Percentiles rank a stretch among this genome's conserved stretches.
Evolutionary conservation across 2,888 invertebrate species (phyloP).

Genomic region (Drosophila phalerata): DNA sequence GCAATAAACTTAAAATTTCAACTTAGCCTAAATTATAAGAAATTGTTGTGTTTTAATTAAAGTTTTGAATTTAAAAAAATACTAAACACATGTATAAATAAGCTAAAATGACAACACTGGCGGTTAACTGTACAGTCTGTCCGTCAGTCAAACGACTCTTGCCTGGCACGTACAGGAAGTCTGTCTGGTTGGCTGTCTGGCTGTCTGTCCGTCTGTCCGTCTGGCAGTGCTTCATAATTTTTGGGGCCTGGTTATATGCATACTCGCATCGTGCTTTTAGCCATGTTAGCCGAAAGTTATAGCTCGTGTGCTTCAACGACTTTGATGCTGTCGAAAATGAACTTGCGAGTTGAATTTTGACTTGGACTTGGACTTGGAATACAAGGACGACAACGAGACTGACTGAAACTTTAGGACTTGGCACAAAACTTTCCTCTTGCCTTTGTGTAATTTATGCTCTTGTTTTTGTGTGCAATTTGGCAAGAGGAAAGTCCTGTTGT

Average conservation of each 20-base stretch:
- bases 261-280: slow-evolving; percentile 47
- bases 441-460: slow-evolving; percentile 74
- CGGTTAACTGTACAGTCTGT: slow-evolving; percentile 41
- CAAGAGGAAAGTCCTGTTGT: slow-evolving; percentile 22
- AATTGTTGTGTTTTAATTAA: too few species aligned
- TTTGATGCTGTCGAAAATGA: slow-evolving; percentile 62
- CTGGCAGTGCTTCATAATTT: slow-evolving; percentile 67
- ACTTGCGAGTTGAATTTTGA: slow-evolving; percentile 22
- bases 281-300: slow-evolving; percentile 47
- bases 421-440: slow-evolving; percentile 39
- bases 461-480: slow-evolving; percentile 52
- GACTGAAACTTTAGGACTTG: slow-evolving; percentile 60
- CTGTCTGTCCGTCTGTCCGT: background rate
- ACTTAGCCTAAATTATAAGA: too few species aligned
- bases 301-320: slow-evolving; percentile 61
- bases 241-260: slow-evolving; percentile 32
- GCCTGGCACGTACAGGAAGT: slow-evolving; percentile 43
- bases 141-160: slow-evolving; percentile 18
- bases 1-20: too few species aligned
- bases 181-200: slow-evolving; percentile 12
- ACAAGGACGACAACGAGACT: slow-evolving; percentile 1
- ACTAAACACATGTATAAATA: background rate
- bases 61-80: background rate
- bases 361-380: slow-evolving; percentile 29
- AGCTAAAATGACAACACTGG: background rate